Percentiles rank a stretch among this genome's conserved stretches.
Evolutionary conservation across 2,797 vertebrate species (phyloP).

Genomic region (Eulemur coronatus): DNA sequence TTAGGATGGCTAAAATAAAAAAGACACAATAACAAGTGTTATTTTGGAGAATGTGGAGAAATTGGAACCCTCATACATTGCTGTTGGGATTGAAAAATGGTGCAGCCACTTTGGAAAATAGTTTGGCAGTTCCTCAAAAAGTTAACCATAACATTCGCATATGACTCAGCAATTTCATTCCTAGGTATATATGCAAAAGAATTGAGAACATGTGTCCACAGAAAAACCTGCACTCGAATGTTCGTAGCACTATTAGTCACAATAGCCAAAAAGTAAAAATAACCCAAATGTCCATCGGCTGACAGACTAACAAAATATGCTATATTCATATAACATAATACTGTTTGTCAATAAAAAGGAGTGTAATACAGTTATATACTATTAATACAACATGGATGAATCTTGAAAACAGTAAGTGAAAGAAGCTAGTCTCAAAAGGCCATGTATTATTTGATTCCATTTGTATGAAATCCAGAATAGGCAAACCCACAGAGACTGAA

Average conservation of each 20-base stretch:
- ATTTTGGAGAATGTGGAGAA: neutral
- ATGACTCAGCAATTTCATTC: neutral
- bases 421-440: neutral
- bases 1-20: neutral
- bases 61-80: neutral
- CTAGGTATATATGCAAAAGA: neutral
- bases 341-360: neutral
- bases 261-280: neutral
- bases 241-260: neutral
- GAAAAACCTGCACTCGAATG: neutral
- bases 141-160: neutral
- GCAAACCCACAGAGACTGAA: neutral
- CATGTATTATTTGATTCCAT: neutral
- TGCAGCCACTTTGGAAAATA: neutral
- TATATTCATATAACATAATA: neutral
- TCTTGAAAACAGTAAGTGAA: neutral
- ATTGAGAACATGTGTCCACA: neutral
- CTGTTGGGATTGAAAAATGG: neutral
- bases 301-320: neutral
- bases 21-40: neutral
- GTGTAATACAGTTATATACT: neutral
- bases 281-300: neutral
- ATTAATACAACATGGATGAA: neutral
- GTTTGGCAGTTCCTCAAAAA: neutral
- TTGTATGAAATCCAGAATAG: neutral